These are phyloP conservation scores for Galeopterus variegatus DNA, from an alignment of 2,113 vertebrate species.

Conservation along the genomic window DNA sequence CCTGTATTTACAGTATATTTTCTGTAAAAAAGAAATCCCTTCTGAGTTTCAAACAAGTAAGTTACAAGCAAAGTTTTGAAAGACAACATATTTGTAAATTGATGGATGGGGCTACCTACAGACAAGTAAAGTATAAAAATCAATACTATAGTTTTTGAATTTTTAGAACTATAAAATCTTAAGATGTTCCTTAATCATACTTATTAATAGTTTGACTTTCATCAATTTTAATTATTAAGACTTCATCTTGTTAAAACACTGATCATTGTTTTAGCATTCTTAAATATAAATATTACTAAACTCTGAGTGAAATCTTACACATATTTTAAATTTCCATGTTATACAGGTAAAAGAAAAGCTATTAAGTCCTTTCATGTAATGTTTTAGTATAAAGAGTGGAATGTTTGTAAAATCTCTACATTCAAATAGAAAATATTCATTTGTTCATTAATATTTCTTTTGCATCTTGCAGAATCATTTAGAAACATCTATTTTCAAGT, in stretches of 20 bases:
- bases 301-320: background rate
- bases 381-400: background rate
- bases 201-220: constrained; percentile 1
- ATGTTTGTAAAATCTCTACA: constrained; percentile 27
- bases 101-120: background rate
- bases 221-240: constrained; percentile 6
- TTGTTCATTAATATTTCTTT: constrained; percentile 6
- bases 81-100: constrained; percentile 40
- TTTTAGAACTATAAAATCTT: background rate
- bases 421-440: constrained; percentile 39
- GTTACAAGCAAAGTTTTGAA: constrained; percentile 46
- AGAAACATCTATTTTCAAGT: constrained; percentile 33
- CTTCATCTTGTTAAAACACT: constrained; percentile 34
- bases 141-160: background rate
- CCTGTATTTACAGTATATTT: background rate
- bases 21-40: constrained; percentile 51
- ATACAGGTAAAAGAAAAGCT: background rate
- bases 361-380: constrained; percentile 17
- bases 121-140: constrained; percentile 18
- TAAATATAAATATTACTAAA: constrained; percentile 41
- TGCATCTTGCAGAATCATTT: background rate
- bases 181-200: background rate
- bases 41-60: background rate
- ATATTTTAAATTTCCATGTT: constrained; percentile 6
- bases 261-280: background rate